Base-by-base conservation (phyloP, 2,113 vertebrate species). In the Aphyosemion australe region DNA sequence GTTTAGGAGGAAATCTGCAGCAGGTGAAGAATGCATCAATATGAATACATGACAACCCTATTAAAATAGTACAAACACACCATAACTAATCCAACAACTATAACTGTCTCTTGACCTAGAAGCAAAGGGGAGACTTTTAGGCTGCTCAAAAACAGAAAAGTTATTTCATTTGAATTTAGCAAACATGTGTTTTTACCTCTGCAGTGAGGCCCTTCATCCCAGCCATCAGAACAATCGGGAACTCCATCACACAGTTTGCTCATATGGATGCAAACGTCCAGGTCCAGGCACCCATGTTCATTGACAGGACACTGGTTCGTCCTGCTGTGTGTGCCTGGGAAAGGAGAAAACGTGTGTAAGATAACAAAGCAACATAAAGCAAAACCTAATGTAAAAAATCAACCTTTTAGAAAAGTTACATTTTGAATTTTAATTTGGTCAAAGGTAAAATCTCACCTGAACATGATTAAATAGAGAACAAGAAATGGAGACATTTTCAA, bases 161-260 rank as follows among this genome's bases (percentile, higher is more conserved):
- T 7, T 1, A 6, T 14, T 39, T 63, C 56, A 9, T 10, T 4
- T 71, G 37, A 61, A 53, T 48, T n/a, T 2, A 13, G 47, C 21
- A 37, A 3, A 8, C 57, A n/a, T 61, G 58, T 34, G 42, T 52
- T 47, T 19, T 73, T 93, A 98, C 96, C 95, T 92, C 94, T 90
- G 79, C 97, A 98, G 85, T 97, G 95, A 0, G 96, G 72, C 0
- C 97, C 96, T 88, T 98, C 96, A 0, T 98, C 96, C 0, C 95
- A 96, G 65, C 95, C 95, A 0, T 99, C 96, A 0, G 88, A 43
- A 84, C 97, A 99, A 89, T 99, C 95, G 0, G 92, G 92, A 48
- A 93, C 78, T 0, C 95, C 95, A 0, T 99, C 94, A 74, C 97
- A 99, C 50, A 98, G 73, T 61, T 93, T 97, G 89, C 93, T 94